Evolutionary conservation across 2,888 invertebrate genomes (phyloP).

Genomic region (Oscheius sp.): DNA sequence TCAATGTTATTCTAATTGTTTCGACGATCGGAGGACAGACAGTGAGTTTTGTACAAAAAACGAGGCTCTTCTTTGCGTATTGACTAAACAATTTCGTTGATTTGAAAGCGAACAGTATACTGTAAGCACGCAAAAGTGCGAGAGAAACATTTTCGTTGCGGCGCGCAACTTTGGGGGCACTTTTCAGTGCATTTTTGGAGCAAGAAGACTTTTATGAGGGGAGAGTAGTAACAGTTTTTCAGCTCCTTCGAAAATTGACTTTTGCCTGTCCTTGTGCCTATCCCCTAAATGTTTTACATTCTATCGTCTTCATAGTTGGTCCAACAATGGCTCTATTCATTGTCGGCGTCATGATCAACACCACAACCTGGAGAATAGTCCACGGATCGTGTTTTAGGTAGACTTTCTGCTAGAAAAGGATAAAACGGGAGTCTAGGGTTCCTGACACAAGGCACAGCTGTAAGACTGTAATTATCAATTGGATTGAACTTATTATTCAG

Average conservation of each 20-base stretch:
- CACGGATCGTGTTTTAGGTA: conserved; percentile 65
- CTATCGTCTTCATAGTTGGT: conserved; percentile 62
- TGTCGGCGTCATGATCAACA: conserved; percentile 60
- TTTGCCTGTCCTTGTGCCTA: conserved; percentile 68
- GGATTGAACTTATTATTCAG: conserved; percentile 61
- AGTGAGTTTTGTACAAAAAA: conserved; percentile 40
- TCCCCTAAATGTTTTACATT: conserved; percentile 65
- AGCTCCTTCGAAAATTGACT: conserved; percentile 64
- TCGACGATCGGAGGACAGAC: conserved; percentile 69
- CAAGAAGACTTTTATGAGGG: too few relatives aligned
- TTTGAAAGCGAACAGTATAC: too few relatives aligned
- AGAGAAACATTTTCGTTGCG: too few relatives aligned
- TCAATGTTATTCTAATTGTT: conserved; percentile 67
- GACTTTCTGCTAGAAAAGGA: not conserved
- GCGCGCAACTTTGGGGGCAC: too few relatives aligned
- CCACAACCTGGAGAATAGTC: conserved; percentile 68
- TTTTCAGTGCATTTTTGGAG: too few relatives aligned
- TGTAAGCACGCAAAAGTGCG: too few relatives aligned
- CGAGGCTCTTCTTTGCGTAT: too few relatives aligned
- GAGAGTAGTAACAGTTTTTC: conserved; percentile 29
- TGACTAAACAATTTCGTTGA: not conserved
- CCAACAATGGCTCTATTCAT: conserved; percentile 50
- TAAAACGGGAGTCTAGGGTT: conserved; percentile 40
- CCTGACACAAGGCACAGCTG: conserved; percentile 57
- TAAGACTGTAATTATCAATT: conserved; percentile 60